A percentile compares a stretch with the other conserved stretches of the same genome.
phyloP scores from a whole-genome alignment of 2,113 vertebrate species.

The Camarhynchus parvulus region DNA sequence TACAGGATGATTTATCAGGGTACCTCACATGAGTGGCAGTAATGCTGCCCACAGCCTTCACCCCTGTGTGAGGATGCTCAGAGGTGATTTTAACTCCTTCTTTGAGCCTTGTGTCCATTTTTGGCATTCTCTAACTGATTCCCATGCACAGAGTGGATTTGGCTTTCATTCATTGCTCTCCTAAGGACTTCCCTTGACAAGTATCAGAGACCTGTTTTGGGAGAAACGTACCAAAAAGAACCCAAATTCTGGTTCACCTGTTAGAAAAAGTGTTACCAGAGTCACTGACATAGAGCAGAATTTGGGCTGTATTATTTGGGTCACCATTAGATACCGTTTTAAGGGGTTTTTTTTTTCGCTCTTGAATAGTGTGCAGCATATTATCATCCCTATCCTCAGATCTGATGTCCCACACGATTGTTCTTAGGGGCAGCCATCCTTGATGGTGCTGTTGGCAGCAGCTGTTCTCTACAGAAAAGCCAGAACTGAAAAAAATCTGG shows the following conservation, averaged over 20 bases:
- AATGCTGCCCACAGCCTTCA: neutral
- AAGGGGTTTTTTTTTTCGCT: neutral
- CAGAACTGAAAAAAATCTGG: neutral
- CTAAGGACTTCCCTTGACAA: neutral
- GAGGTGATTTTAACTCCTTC: neutral
- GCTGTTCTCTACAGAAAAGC: neutral
- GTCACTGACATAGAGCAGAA: neutral
- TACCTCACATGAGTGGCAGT: neutral
- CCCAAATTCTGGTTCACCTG: neutral
- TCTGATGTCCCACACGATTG: neutral
- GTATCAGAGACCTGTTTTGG: neutral
- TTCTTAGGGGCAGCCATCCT: neutral
- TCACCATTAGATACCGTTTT: neutral
- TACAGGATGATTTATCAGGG: neutral
- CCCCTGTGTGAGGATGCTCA: neutral
- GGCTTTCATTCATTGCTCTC: neutral
- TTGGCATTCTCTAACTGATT: neutral
- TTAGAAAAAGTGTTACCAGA: neutral
- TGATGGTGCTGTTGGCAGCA: neutral
- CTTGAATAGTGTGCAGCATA: neutral
- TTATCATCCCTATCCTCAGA: neutral
- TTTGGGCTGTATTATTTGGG: neutral
- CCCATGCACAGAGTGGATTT: accelerated
- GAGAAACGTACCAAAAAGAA: neutral
- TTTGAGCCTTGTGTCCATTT: neutral